Evolutionary conservation across 92 coral and sea anemone species (phyloP), one percentile per base, ranked within the genome.

Genomic region (Siderastrea siderea): DNA sequence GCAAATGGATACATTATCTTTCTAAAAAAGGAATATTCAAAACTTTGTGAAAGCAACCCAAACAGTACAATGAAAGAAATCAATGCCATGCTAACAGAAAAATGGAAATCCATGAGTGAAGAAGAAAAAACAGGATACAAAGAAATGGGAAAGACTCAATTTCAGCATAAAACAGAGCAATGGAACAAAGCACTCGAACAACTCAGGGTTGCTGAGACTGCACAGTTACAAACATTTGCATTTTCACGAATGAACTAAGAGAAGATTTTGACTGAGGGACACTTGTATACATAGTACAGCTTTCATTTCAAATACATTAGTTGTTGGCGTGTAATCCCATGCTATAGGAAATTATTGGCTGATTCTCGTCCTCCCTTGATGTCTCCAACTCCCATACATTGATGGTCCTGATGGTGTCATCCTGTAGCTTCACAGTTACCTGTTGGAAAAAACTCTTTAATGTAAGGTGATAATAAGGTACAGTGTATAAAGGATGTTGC

Each of bases 1-100:
- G 87, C 87, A 46, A 58, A 83, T 83, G 76, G 89, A 14, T 75
- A 74, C 68, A 76, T 85, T 66, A 60, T 85, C 14, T 85, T 65
- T 43, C 74, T 52, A 58, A 77, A 58, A 60, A 17, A 60, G 67
- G 51, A 77, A 58, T 77, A 43, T 14, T 15, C 68, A 77, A 4
- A 58, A 59, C 81, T 77, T 77, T 10, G 15, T 44, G 9, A 62
- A 26, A 63, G 66, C 17, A 75, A 84, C 60, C 82, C 82, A 85
- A 66, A 75, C 71, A 85, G 47, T 14, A 50, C 61, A 46, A 45
- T 85, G 75, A 74, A 64, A 66, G 89, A 85, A 51, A 64, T 75
- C 19, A 85, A 75, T 66, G 50, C 8, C 62, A 85, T 85, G 81
- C 74, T 75, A 47, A 62, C 75, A 85, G 75, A 64, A 17, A 75